These are phyloP conservation scores for Thumatha senex DNA, from an alignment of 2,888 invertebrate species.

Conservation along the genomic window DNA sequence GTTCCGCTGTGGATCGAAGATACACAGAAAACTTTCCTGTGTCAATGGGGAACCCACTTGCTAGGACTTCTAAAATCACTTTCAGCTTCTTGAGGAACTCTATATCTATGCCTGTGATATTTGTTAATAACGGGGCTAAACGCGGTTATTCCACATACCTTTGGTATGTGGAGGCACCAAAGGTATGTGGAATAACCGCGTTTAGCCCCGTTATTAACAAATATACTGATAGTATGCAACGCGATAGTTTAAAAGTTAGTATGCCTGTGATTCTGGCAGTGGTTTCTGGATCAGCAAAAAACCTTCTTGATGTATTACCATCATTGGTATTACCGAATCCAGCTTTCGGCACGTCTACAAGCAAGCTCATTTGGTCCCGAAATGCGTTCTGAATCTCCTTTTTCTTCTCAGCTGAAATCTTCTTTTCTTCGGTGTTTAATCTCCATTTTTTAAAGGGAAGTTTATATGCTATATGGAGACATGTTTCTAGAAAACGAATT, in stretches of 20 bases:
- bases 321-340: conserved; percentile 3
- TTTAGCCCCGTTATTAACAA: no score
- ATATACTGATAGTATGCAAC: no score
- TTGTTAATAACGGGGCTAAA: no score
- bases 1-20: not conserved
- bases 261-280: conserved; percentile 1
- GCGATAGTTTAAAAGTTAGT: no score
- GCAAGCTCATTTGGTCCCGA: conserved; percentile 6
- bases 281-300: conserved; percentile 5
- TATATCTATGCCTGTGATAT: conserved; percentile 4
- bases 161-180: no score
- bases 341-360: conserved; percentile 7
- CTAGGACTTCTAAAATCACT: conserved; percentile 6
- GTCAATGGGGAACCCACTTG: conserved; percentile 5
- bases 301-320: conserved; percentile 9
- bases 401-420: conserved; percentile 3
- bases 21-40: conserved; percentile 1
- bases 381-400: conserved; percentile 4
- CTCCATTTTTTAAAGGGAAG: conserved; percentile 5
- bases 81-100: conserved; percentile 2
- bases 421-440: not conserved
- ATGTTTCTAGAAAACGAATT: conserved; percentile 9
- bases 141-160: no score
- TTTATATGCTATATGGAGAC: conserved; percentile 10
- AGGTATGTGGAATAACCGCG: no score